phyloP scores from a whole-genome alignment of 2,797 vertebrate genomes.

The Pseudochromis fuscus region DNA sequence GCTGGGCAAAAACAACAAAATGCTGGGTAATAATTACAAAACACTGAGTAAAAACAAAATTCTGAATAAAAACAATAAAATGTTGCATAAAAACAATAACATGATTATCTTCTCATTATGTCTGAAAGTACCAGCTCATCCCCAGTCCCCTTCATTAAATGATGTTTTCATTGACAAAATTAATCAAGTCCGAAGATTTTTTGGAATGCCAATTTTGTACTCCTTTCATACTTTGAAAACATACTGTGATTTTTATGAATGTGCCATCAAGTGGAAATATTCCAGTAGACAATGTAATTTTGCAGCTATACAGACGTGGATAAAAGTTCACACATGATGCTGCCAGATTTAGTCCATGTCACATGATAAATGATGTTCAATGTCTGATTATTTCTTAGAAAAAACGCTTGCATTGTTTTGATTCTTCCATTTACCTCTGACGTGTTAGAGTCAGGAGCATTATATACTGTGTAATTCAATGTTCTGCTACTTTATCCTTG shows the following conservation, averaged over 20 bases:
- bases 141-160: no score
- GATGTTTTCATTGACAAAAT: background rate
- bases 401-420: background rate
- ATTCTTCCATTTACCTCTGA: background rate
- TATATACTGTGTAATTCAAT: background rate
- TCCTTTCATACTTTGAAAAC: no score
- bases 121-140: no score
- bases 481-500: slow-evolving; percentile 1
- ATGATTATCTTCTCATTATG: no score
- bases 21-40: no score
- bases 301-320: background rate
- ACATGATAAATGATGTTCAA: background rate
- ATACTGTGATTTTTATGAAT: background rate
- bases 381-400: background rate
- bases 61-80: no score
- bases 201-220: no score
- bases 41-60: no score
- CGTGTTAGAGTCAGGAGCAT: background rate
- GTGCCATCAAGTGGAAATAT: background rate
- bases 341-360: slow-evolving; percentile 1
- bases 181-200: background rate
- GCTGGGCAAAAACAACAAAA: no score
- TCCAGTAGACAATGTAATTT: background rate
- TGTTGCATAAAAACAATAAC: no score
- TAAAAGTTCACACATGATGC: background rate